Percentiles rank a stretch among this genome's conserved stretches.
phyloP scores from a whole-genome alignment of 92 coral and sea anemone species.

The Zoanthus sociatus region DNA sequence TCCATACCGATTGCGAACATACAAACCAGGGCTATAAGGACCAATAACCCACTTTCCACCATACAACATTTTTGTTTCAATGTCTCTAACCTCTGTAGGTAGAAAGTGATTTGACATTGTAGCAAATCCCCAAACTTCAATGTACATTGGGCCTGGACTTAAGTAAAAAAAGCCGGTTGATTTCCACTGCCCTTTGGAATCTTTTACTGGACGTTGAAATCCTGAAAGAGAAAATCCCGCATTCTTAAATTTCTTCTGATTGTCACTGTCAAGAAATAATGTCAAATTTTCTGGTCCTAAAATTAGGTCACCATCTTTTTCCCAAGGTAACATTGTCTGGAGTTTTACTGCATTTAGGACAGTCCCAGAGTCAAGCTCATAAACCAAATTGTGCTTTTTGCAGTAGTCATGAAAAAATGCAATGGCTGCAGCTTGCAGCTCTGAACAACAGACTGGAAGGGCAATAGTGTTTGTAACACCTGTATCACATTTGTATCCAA shows the following conservation, averaged over 20 bases:
- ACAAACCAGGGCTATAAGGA: slow-evolving; percentile 35
- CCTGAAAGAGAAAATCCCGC: slow-evolving; percentile 30
- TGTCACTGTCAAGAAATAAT: slow-evolving; percentile 19
- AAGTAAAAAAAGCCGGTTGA: slow-evolving; percentile 17
- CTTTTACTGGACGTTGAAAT: neutral
- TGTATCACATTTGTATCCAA: slow-evolving; percentile 2
- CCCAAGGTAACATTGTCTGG: slow-evolving; percentile 31
- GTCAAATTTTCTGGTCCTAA: neutral
- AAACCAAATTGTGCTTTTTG: slow-evolving; percentile 20
- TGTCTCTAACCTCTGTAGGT: slow-evolving; percentile 4
- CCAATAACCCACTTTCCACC: slow-evolving; percentile 28
- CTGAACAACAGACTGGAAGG: slow-evolving; percentile 40
- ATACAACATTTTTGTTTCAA: slow-evolving; percentile 29
- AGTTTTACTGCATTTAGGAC: slow-evolving; percentile 24
- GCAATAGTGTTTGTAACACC: slow-evolving; percentile 24
- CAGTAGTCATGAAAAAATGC: slow-evolving; percentile 23
- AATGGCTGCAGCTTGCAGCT: slow-evolving; percentile 24
- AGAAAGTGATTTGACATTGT: slow-evolving; percentile 8
- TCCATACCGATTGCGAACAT: slow-evolving; percentile 35
- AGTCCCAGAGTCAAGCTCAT: slow-evolving; percentile 37
- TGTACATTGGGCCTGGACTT: neutral
- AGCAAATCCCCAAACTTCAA: slow-evolving; percentile 44
- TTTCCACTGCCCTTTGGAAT: slow-evolving; percentile 2
- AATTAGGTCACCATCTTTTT: slow-evolving; percentile 37
- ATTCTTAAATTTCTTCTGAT: neutral